Base-by-base conservation (phyloP, 2,113 vertebrate genomes). In the Lagenorhynchus albirostris region DNA sequence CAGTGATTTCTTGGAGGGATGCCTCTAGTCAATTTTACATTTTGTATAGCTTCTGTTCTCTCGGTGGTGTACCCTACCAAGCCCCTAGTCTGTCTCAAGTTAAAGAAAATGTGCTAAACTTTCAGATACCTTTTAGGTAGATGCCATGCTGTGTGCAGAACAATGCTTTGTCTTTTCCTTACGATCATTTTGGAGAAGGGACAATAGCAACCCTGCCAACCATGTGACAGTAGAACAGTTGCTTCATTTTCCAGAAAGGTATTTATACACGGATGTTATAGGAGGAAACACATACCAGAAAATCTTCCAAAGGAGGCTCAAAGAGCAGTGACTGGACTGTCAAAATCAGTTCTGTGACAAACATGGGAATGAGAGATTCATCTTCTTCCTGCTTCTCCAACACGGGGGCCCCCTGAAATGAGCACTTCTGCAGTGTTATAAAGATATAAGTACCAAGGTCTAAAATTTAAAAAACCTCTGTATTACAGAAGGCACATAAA, bases 281-380 rank as follows among this genome's bases (percentile, higher is more conserved):
- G 0, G 31, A 80, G 91, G 82, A 81, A 70, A 93, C 55, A 98
- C 98, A 76, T 81, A 99, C 99, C 99, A 99, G 98, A 89, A 99
- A 99, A 58, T 99, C 96, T 23, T 99, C 99, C 76, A 98, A 82
- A 87, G 99, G 98, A 33, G 99, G 99, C 44, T 98, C 97, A 92
- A 99, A 99, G 76, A 97, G 98, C 25, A 99, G 97, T 1, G 97
- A 93, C 21, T 98, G 91, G n/a, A 98, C 98, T 0, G 99, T 99
- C 97, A 99, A 95, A 63, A 99, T 97, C 86, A 99, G 96, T 88
- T 99, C 99, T 38, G 98, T 98, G 83, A 98, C 96, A 96, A 99
- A 99, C 99, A 99, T 98, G 33, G 99, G 99, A 17, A 96, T 65
- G 21, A 97, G 82, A 12, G 91, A 85, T 1, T 98, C 95, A 44